Base-by-base conservation (phyloP, 2,888 invertebrate species). In the Lasioglossum calceatum region DNA sequence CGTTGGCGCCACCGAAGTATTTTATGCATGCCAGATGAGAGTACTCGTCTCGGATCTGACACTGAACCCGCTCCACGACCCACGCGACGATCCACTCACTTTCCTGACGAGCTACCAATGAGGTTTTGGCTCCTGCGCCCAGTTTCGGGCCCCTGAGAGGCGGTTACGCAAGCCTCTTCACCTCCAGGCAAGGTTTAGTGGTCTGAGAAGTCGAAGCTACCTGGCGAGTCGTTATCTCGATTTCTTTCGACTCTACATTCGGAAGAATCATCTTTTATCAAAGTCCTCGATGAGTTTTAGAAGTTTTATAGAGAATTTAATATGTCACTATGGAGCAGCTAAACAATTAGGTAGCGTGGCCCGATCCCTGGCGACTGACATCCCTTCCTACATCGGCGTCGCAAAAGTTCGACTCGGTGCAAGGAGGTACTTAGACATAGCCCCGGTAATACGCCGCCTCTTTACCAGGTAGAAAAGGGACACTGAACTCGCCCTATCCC, bases 1-100 rank as follows among this genome's bases (percentile, higher is more conserved):
- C 86, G 88, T 92, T 92, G 92, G 92, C 92, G 92, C 92, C 92
- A 92, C 87, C 84, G 81, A 87, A 89, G 90, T 90, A 92, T 92
- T 92, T 91, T 91, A 92, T 90, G 90, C 89, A 90, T 88, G 89
- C 89, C 90, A 87, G 89, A 92, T 92, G 91, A 92, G 90, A 90
- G 88, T 91, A 87, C 90, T 91, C 89, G 86, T 91, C 92, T 89
- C 85, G 85, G 81, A 85, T 89, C 90, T 91, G 91, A 92, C 91
- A 92, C 89, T 92, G 91, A 92, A 92, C 90, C 88, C 91, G 54
- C 89, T 90, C 58, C 86, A 58, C 88, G 85, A 87, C 87, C 89
- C 86, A 91, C 91, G 91, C 88, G 74, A 82, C 71, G 67, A 81
- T 84, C 85, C 83, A 77, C 87, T 91, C 87, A 76, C 84, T 91